Conservation (phyloP, 2,113 vertebrate species). For the Corvus cornix region DNA sequence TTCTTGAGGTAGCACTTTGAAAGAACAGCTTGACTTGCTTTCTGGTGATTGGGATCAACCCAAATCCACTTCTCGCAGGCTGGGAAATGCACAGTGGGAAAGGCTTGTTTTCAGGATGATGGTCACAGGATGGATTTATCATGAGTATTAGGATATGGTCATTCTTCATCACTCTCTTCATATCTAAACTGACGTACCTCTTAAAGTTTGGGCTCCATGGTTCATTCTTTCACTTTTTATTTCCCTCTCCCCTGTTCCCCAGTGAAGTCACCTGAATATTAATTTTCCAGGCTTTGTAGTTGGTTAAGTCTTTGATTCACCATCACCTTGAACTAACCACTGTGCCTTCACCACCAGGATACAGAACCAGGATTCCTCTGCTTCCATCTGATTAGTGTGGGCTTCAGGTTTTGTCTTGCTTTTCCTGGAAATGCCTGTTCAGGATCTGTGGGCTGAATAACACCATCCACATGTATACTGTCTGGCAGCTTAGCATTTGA, state of each 20-base stretch:
- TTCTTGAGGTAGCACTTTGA: background rate
- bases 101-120: background rate
- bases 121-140: background rate
- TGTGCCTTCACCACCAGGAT: background rate
- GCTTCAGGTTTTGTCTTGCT: background rate
- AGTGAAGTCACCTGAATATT: background rate
- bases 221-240: background rate
- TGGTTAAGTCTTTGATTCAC: background rate
- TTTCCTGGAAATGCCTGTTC: background rate
- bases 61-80: background rate
- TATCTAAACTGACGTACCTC: background rate
- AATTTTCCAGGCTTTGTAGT: background rate
- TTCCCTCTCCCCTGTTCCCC: accelerated
- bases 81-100: background rate
- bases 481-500: background rate
- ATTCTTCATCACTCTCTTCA: background rate
- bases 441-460: background rate
- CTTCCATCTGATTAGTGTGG: background rate
- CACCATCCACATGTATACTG: accelerated
- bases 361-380: background rate
- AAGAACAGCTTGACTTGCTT: background rate
- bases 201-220: background rate
- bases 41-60: background rate
- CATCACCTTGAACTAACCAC: background rate
- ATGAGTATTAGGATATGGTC: background rate